phyloP scores from a whole-genome alignment of 1,140 invertebrate species.

The Pogonus chalceus region DNA sequence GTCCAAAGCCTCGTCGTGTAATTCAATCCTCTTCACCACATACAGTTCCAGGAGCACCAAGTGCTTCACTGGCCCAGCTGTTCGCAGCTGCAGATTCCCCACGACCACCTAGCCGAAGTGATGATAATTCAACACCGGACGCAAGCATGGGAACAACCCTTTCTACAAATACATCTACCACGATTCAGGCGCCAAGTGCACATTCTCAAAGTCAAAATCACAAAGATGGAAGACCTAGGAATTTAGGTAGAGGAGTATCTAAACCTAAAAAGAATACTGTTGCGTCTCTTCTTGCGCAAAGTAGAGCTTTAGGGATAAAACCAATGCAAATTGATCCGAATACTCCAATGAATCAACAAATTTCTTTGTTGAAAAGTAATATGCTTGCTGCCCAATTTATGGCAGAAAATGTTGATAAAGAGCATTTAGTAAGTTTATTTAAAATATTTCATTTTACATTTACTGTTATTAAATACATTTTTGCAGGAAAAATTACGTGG shows the following conservation, averaged over 20 bases:
- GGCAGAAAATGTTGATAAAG: conserved; percentile 39
- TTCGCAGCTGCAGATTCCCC: conserved; percentile 47
- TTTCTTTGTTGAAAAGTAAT: conserved; percentile 48
- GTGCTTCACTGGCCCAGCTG: conserved; percentile 42
- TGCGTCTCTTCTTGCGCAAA: conserved; percentile 73
- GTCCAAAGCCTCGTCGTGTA: conserved; percentile 57
- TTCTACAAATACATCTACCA: conserved; percentile 15
- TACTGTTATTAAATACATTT: conserved; percentile 25
- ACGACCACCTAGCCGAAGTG: conserved; percentile 41
- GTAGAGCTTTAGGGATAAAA: conserved; percentile 60
- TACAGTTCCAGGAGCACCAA: conserved; percentile 36
- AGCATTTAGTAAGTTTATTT: conserved; percentile 35
- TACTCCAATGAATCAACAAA: conserved; percentile 46
- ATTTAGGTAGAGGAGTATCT: conserved; percentile 71
- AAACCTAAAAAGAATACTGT: conserved; percentile 88
- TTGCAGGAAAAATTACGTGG: conserved; percentile 42
- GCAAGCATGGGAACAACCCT: conserved; percentile 43
- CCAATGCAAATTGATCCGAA: conserved; percentile 47
- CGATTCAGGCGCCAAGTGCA: conserved; percentile 12
- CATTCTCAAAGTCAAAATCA: conserved; percentile 33
- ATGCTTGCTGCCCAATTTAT: conserved; percentile 46
- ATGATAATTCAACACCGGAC: conserved; percentile 48
- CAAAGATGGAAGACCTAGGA: conserved; percentile 66
- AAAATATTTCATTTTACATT: conserved; percentile 1
- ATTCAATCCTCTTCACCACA: conserved; percentile 40